Evolutionary conservation across 2,888 invertebrate species (phyloP).

Genomic region (Operophtera brumata): DNA sequence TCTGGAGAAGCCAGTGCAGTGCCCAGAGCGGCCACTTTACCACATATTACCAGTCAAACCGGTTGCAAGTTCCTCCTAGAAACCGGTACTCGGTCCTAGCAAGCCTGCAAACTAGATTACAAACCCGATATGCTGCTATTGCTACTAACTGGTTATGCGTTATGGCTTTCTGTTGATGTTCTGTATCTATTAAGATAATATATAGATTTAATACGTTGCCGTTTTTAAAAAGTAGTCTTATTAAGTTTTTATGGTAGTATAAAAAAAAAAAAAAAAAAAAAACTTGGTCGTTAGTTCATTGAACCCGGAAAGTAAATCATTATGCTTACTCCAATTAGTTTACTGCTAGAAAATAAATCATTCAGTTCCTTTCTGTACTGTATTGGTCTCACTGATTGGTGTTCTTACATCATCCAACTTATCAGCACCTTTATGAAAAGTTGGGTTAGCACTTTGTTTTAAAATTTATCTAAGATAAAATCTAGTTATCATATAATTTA

Average conservation of each 20-base stretch:
- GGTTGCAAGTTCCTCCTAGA: conserved; percentile 36
- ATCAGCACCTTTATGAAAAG: not conserved
- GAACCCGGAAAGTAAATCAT: conserved; percentile 20
- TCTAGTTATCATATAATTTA: conserved; percentile 4
- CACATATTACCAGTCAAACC: conserved; percentile 25
- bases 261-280: too few species aligned
- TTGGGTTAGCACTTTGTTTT: not conserved
- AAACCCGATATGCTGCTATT: conserved; percentile 42
- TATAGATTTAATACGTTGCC: too few species aligned
- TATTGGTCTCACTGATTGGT: too few species aligned
- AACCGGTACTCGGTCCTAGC: conserved; percentile 50
- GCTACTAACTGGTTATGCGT: conserved; percentile 37
- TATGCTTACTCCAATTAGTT: conserved; percentile 1
- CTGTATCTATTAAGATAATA: conserved; percentile 25
- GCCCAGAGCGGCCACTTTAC: conserved; percentile 20
- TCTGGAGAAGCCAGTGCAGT: conserved; percentile 29
- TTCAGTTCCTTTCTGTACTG: not conserved
- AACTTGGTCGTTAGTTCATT: conserved; percentile 14
- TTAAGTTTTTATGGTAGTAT: too few species aligned
- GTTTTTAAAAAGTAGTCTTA: conserved; percentile 14
- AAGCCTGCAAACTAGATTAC: conserved; percentile 63
- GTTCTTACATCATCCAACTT: too few species aligned
- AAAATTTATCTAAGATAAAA: not conserved
- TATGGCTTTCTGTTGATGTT: conserved; percentile 28
- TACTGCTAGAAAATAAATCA: too few species aligned